Evolutionary conservation across 2,113 vertebrate genomes (phyloP), one percentile per base, ranked within the genome.

Genomic region (Ageneiosus marmoratus): DNA sequence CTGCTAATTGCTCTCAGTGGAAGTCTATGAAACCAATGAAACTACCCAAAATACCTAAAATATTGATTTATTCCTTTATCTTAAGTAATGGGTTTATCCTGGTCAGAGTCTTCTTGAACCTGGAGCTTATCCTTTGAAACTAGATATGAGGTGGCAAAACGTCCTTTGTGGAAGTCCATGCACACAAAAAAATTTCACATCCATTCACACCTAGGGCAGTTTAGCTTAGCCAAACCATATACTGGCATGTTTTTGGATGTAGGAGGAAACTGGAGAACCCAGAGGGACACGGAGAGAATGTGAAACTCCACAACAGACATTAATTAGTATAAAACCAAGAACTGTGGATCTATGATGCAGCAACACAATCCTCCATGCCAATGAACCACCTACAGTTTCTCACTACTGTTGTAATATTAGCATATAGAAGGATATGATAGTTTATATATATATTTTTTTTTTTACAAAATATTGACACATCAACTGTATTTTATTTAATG

Each of bases 1-100:
- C 44, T 60, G 76, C 55, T 60, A 78, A 60, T 78, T 78, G 76
- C 76, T 78, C 76, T 78, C 55, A 78, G 37, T 60, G 55, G 76
- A 77, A 44, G 55, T 41, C 53, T 27, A n/a, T 56, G 22, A 22
- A 77, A 37, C 22, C 22, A 60, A 41, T 29, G 5, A 27, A 73
- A 48, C 41, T 9, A 15, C 29, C 34, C 18, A 34, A 53, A 76
- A 76, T 34, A 55, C 29, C 10, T 18, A 29, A 74, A 27, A 74
- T 46, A n/a, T n/a, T 5, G 11, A 72, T 72, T 72, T 37, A 37
- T 48, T 48, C 6, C 13, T 34, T 53, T 5, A 50, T 53, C 44
- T 27, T 34, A 2, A 22, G 3, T 53, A 50, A 74, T 13, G 3
- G 48, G 6, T 53, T 75, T 75, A 75, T 53, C n/a, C 29, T 55